phyloP scores from a whole-genome alignment of 2,888 invertebrate genomes.

The Limnephilus marmoratus region DNA sequence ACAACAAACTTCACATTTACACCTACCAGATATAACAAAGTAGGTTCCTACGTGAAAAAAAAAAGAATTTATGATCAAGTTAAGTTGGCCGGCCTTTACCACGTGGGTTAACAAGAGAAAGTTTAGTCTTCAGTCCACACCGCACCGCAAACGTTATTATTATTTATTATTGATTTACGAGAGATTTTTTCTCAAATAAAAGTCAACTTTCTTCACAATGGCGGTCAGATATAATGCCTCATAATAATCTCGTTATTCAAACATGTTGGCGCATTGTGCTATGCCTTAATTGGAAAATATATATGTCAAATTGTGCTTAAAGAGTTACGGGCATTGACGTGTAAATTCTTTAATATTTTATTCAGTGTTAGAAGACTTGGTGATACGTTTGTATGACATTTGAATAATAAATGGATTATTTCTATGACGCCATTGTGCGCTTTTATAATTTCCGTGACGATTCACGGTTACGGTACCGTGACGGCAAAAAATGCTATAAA shows the following conservation, averaged over 20 bases:
- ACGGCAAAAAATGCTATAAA: too few species aligned
- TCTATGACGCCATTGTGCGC: too few species aligned
- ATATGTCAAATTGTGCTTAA: not conserved
- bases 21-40: not conserved
- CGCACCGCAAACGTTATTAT: conserved; percentile 1
- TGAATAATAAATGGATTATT: too few species aligned
- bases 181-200: conserved; percentile 2
- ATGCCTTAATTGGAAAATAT: not conserved
- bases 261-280: not conserved
- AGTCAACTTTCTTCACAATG: not conserved
- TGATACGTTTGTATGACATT: too few species aligned
- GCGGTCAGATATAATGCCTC: not conserved
- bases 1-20: not conserved
- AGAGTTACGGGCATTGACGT: not conserved
- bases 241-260: not conserved
- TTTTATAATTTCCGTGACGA: too few species aligned
- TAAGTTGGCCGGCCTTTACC: not conserved
- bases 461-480: too few species aligned
- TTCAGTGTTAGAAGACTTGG: not conserved
- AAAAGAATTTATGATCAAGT: not conserved
- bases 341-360: not conserved
- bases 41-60: not conserved
- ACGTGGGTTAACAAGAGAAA: not conserved
- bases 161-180: not conserved
- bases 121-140: not conserved